Evolutionary conservation across 2,888 invertebrate genomes (phyloP), one percentile per base, ranked within the genome.

Genomic region (Mythimna loreyi): DNA sequence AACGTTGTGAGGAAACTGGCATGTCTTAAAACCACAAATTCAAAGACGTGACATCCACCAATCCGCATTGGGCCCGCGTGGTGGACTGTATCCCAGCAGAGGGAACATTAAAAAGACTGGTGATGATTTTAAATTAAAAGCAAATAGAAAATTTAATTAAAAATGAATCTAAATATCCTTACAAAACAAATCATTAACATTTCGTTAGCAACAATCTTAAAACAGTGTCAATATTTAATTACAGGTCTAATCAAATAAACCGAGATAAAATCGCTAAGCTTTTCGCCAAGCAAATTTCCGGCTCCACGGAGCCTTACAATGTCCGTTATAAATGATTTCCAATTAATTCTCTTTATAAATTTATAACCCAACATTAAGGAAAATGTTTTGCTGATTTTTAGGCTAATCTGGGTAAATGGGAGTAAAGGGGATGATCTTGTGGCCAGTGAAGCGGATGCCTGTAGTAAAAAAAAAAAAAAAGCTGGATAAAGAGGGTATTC

Each of bases 261-360:
- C n/a, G 19, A 53, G 55, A 33, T 70, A 67, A 58, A 53, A 56
- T 57, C 19, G 52, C 16, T 61, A 52, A 61, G 28, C 49, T 50
- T 65, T 68, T 53, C 16, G 23, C 28, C 9, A 30, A 75, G 62
- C 63, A 56, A 69, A 73, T 78, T 78, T 74, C 58, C 65, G 60
- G 47, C 16, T 49, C 55, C 23, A 1, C 28, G 19, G 25, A 52
- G 61, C 33, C 13, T 63, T 36, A 64, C 47, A 64, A 72, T 30
- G 25, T 11, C 16, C 36, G 16, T 71, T 64, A 71, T 66, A 50
- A 75, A 78, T 78, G 40, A 74, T 78, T 65, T 62, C 21, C 53
- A 68, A 66, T 78, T 64, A 71, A 55, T 68, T 61, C 19, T 5
- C 45, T 49, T 65, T 52, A 64, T 55, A 52, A 58, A 67, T 65